Percentiles rank a stretch among this genome's conserved stretches.
Conservation (phyloP, 1,140 invertebrate species). For the Leptinotarsa texana region DNA sequence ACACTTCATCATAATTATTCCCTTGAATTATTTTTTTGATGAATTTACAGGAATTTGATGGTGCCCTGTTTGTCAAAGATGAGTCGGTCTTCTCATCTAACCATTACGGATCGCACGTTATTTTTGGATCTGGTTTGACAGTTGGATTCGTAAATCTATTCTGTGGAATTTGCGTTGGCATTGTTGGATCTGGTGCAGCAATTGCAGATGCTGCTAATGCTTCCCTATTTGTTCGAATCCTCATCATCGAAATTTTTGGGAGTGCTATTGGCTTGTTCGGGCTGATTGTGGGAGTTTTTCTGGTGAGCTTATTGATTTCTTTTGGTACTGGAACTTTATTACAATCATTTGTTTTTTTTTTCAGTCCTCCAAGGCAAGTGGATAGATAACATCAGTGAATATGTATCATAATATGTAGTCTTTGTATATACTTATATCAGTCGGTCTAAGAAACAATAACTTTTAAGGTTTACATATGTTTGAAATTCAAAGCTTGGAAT, state of each 20-base stretch:
- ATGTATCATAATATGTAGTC: too few relatives aligned
- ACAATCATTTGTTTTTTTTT: conserved; percentile 31
- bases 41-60: conserved; percentile 41
- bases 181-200: conserved; percentile 87
- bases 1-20: not conserved
- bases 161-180: conserved; percentile 85
- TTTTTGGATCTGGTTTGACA: conserved; percentile 84
- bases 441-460: too few relatives aligned
- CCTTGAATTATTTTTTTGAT: not conserved
- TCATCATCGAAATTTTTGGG: conserved; percentile 92
- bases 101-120: conserved; percentile 73
- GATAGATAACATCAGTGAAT: too few relatives aligned
- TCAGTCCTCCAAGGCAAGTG: conserved; percentile 44
- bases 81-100: conserved; percentile 53
- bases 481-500: too few relatives aligned
- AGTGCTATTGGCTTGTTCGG: conserved; percentile 92
- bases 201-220: conserved; percentile 87
- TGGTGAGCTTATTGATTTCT: conserved; percentile 53
- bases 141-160: conserved; percentile 86
- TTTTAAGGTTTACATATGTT: too few relatives aligned
- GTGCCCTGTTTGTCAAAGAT: conserved; percentile 26
- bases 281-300: conserved; percentile 86
- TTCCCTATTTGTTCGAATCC: conserved; percentile 87
- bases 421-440: too few relatives aligned
- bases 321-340: not conserved